These are phyloP conservation scores for Clarias magur DNA, from an alignment of 2,113 vertebrate genomes.

Conservation along the genomic window DNA sequence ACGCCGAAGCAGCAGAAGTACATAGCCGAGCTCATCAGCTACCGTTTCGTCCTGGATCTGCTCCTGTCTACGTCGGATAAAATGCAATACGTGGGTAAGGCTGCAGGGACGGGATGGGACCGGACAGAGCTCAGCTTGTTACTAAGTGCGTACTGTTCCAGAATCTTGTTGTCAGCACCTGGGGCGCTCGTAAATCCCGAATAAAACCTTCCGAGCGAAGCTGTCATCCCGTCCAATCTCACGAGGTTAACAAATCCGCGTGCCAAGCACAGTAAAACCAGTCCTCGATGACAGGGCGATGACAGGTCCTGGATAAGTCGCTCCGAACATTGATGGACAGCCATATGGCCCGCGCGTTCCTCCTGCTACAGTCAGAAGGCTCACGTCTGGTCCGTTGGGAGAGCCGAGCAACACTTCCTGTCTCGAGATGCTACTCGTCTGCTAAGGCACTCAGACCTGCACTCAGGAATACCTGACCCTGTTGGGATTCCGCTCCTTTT, in stretches of 20 bases:
- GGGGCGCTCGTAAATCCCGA: conserved; percentile 30
- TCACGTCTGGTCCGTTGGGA: conserved; percentile 25
- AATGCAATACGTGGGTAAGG: conserved; percentile 79
- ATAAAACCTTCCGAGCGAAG: conserved; percentile 42
- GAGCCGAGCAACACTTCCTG: conserved; percentile 43
- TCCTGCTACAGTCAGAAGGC: conserved; percentile 40
- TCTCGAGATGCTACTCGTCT: conserved; percentile 43
- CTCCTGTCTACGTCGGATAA: conserved; percentile 76
- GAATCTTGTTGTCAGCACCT: conserved; percentile 27
- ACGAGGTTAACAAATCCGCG: conserved; percentile 30
- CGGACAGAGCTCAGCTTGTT: conserved; percentile 11
- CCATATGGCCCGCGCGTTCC: conserved; percentile 13
- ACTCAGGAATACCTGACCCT: conserved; percentile 45
- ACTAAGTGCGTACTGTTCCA: conserved; percentile 25
- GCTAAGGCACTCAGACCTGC: conserved; percentile 49
- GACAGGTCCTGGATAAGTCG: conserved; percentile 45
- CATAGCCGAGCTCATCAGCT: conserved; percentile 77
- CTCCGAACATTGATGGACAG: conserved; percentile 40
- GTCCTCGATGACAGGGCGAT: conserved; percentile 26
- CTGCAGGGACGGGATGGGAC: not conserved
- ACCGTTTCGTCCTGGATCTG: conserved; percentile 76
- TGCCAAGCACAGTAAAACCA: conserved; percentile 45
- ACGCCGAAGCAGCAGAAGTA: conserved; percentile 73
- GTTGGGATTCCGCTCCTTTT: conserved; percentile 26
- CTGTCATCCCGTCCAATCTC: conserved; percentile 31